phyloP scores from a whole-genome alignment of 2,888 invertebrate species.

The Orthosia gracilis region DNA sequence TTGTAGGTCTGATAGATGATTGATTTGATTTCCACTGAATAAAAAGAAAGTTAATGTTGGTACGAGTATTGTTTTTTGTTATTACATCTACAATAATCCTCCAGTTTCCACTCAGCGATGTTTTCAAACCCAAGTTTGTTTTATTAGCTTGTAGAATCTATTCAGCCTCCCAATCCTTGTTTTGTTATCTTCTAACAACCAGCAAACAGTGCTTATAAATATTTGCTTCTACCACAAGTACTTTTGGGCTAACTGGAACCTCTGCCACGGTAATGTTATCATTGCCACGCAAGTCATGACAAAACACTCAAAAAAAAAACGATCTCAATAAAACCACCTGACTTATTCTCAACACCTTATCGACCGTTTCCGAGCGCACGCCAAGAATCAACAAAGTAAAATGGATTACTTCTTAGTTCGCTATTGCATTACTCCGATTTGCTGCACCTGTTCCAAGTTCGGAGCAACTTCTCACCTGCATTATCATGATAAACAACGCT shows the following conservation, averaged over 20 bases:
- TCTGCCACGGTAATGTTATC: too few species aligned
- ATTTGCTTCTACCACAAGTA: not conserved
- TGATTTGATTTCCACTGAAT: not conserved
- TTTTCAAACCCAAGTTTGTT: not conserved
- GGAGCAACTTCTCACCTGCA: constrained; percentile 59
- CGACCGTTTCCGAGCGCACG: constrained; percentile 7
- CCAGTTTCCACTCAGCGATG: not conserved
- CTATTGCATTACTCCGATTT: constrained; percentile 62
- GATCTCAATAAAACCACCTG: constrained; percentile 13
- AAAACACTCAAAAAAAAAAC: not conserved
- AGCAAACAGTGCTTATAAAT: not conserved
- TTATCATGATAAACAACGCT: constrained; percentile 60
- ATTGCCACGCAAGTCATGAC: not conserved
- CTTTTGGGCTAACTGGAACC: not conserved
- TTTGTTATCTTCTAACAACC: not conserved
- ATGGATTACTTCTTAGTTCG: constrained; percentile 61
- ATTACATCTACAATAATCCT: too few species aligned
- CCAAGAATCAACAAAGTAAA: constrained; percentile 61
- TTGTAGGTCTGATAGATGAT: not conserved
- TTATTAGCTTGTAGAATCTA: not conserved
- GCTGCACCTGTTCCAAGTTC: constrained; percentile 56
- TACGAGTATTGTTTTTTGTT: not conserved
- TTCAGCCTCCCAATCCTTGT: not conserved
- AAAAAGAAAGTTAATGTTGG: not conserved
- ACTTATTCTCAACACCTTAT: constrained; percentile 17